These are phyloP conservation scores for Zaprionus gabonicus DNA, from an alignment of 1,140 invertebrate genomes.

Conservation along the genomic window DNA sequence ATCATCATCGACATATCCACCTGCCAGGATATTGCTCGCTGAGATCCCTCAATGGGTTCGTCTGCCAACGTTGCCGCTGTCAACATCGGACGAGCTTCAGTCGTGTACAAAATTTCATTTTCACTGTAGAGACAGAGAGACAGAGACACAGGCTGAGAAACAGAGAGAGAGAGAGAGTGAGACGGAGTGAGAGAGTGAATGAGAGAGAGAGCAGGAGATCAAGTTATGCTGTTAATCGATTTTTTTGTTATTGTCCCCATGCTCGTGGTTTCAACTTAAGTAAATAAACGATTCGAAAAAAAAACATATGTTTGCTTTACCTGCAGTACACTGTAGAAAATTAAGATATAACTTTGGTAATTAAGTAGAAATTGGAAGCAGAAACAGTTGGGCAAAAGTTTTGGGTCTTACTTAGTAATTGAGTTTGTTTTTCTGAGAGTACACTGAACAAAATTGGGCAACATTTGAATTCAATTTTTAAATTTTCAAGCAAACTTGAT, in stretches of 20 bases:
- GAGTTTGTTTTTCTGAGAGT: not conserved
- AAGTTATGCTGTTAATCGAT: slow-evolving; percentile 61
- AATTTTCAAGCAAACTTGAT: too few relatives aligned
- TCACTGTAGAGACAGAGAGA: slow-evolving; percentile 13
- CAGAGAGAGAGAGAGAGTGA: slow-evolving; percentile 23
- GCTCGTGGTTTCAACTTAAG: slow-evolving; percentile 63
- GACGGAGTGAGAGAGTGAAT: slow-evolving; percentile 29
- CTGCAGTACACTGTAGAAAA: slow-evolving; percentile 7
- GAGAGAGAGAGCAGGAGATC: slow-evolving; percentile 52
- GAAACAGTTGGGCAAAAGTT: not conserved
- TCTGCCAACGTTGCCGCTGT: slow-evolving; percentile 60
- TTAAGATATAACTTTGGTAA: not conserved
- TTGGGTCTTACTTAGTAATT: not conserved
- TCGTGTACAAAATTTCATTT: slow-evolving; percentile 38
- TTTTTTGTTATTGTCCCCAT: slow-evolving; percentile 58
- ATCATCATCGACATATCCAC: not conserved
- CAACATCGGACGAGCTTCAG: slow-evolving; percentile 50
- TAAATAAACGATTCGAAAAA: slow-evolving; percentile 65
- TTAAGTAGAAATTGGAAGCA: not conserved
- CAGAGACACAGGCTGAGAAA: slow-evolving; percentile 39
- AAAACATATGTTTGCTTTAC: slow-evolving; percentile 22
- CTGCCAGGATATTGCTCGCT: slow-evolving; percentile 13
- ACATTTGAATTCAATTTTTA: too few relatives aligned
- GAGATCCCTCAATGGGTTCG: slow-evolving; percentile 45
- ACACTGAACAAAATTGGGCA: not conserved